Evolutionary conservation across 2,113 vertebrate genomes (phyloP), one percentile per base, ranked within the genome.

Genomic region (Alethe castanea): DNA sequence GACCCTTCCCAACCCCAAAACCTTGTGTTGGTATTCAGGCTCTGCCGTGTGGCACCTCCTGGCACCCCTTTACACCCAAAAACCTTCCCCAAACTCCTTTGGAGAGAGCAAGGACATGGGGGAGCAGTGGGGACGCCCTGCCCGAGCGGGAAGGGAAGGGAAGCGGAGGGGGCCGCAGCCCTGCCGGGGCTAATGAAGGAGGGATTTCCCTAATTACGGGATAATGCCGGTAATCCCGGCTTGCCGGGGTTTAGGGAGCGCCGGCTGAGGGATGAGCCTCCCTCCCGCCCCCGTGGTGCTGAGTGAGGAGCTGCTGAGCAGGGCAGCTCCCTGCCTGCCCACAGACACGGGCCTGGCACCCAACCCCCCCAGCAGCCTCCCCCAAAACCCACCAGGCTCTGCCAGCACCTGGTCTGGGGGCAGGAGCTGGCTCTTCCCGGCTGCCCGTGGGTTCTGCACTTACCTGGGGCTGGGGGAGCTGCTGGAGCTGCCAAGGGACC

Each of bases 231-330:
- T 84, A 92, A 93, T 67, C 79, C 88, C 14, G 2, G 85, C 65
- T 95, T 78, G 70, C n/a, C 11, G 84, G 81, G 94, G 74, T 52
- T 87, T 40, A 81, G 88, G 90, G 56, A 88, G 64, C 50, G 45
- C 56, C 8, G 28, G 69, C 56, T 17, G 54, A 0, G 52, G 73
- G 90, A 47, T 31, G 56, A 89, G 56, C 72, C 82, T 77, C 47
- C 84, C 73, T 59, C 73, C 64, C 65, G 8, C 73, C 52, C 71
- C 54, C 29, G 4, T 4, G 2, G 14, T 0, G 5, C 26, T 35
- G 7, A 69, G 60, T 10, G 5, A 72, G 69, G 78, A 90, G 77
- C 81, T 9, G 48, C 48, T 2, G 73, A 50, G 83, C 5, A 1
- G 60, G 53, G 71, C 71, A 16, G 65, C 61, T 78, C 74, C 70